Conservation (phyloP, 2,113 vertebrate species). For the Heterotilapia buettikoferi region DNA sequence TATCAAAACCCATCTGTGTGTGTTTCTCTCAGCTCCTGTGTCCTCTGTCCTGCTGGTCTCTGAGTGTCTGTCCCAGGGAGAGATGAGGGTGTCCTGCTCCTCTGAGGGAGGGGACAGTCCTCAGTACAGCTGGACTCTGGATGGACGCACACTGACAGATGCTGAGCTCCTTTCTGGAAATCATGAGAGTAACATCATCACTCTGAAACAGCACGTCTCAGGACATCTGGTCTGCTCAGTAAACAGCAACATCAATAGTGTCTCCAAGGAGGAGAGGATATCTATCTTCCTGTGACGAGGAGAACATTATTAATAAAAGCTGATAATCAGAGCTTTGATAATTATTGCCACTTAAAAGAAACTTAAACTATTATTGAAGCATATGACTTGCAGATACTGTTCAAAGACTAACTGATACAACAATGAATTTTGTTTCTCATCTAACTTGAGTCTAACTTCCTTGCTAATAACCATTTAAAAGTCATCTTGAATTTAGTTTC, state of each 20-base stretch:
- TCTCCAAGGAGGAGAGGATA: neutral
- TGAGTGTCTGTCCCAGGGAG: too few species aligned
- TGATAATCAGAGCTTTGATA: neutral
- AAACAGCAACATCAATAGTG: neutral
- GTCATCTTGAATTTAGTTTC: neutral
- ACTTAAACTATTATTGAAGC: neutral
- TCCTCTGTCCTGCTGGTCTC: too few species aligned
- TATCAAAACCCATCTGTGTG: too few species aligned
- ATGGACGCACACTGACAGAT: fast-evolving
- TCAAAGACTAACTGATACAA: neutral
- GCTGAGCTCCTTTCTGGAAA: neutral
- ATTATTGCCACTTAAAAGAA: neutral
- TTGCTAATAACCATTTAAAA: neutral
- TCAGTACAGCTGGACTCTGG: neutral
- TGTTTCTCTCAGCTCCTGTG: too few species aligned
- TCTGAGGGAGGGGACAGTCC: neutral
- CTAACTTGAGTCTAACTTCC: neutral
- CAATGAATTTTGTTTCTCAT: neutral
- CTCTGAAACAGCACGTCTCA: fast-evolving
- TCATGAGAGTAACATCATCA: neutral
- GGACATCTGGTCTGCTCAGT: fast-evolving
- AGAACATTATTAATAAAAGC: too few species aligned
- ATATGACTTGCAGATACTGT: neutral
- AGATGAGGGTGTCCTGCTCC: neutral
- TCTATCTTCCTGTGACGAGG: fast-evolving